Evolutionary conservation across 2,888 invertebrate species (phyloP).

Genomic region (Synanthedon formicaeformis): DNA sequence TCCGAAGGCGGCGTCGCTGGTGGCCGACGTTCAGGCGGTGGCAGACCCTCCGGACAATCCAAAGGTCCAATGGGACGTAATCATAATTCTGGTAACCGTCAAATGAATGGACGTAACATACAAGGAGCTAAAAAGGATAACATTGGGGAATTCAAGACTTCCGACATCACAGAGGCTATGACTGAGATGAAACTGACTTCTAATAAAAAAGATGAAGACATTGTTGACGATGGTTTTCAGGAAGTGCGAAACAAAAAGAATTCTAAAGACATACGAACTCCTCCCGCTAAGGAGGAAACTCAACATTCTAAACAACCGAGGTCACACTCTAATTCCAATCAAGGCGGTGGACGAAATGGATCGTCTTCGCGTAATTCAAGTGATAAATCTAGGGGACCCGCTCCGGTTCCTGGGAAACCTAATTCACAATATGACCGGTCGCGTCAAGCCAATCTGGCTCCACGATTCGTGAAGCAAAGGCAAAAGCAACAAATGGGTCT

Average conservation of each 20-base stretch:
- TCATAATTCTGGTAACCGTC: slow-evolving; percentile 42
- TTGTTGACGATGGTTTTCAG: slow-evolving; percentile 81
- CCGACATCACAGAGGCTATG: slow-evolving; percentile 53
- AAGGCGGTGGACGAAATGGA: slow-evolving; percentile 55
- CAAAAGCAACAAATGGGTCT: slow-evolving; percentile 66
- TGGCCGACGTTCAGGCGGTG: slow-evolving; percentile 37
- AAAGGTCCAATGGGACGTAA: slow-evolving; percentile 44
- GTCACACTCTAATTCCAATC: slow-evolving; percentile 53
- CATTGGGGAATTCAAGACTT: slow-evolving; percentile 37
- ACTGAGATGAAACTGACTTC: slow-evolving; percentile 45
- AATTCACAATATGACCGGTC: slow-evolving; percentile 58
- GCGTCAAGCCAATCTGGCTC: slow-evolving; percentile 76
- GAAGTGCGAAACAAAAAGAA: slow-evolving; percentile 86
- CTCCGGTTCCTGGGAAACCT: slow-evolving; percentile 40
- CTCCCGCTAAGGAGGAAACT: slow-evolving; percentile 43
- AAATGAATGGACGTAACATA: slow-evolving; percentile 36
- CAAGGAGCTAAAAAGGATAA: slow-evolving; percentile 42
- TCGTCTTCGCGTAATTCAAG: slow-evolving; percentile 51
- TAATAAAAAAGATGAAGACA: slow-evolving; percentile 56
- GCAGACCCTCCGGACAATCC: slow-evolving; percentile 30
- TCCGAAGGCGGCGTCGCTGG: slow-evolving; percentile 70
- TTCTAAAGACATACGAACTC: slow-evolving; percentile 70
- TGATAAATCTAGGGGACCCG: slow-evolving; percentile 48
- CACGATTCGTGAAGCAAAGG: slow-evolving; percentile 82
- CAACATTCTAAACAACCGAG: slow-evolving; percentile 44